Conservation (phyloP, 2,797 vertebrate species). For the Malacoctenus gilli region DNA sequence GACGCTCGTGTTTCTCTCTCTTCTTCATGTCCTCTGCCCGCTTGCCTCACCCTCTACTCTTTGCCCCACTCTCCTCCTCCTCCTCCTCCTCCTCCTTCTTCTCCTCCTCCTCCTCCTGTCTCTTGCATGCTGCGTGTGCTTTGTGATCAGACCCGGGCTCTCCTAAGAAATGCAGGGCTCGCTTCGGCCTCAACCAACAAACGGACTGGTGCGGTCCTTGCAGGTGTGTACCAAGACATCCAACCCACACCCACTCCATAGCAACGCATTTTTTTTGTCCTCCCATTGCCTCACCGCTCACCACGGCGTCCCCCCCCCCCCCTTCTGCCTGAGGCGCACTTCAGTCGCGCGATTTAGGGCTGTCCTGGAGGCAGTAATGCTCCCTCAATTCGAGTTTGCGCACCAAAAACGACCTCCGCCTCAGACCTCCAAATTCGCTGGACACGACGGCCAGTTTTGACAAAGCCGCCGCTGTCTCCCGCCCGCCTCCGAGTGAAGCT, state of each 20-base stretch:
- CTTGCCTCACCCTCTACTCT: slow-evolving; percentile 27
- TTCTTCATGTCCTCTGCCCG: slow-evolving; percentile 31
- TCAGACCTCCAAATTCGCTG: no score
- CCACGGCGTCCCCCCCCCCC: slow-evolving; percentile 6
- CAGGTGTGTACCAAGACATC: slow-evolving; percentile 92
- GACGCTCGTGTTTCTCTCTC: slow-evolving; percentile 42
- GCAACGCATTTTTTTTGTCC: slow-evolving; percentile 10
- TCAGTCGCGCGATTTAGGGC: no score
- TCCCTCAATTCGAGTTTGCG: no score
- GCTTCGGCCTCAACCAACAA: slow-evolving; percentile 99
- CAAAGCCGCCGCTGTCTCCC: not conserved
- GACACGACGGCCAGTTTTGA: no score
- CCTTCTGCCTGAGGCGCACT: slow-evolving; percentile 17
- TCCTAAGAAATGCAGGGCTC: slow-evolving; percentile 99
- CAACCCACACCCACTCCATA: slow-evolving; percentile 35
- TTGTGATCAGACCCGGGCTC: slow-evolving; percentile 96
- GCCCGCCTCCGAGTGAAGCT: slow-evolving; percentile 25
- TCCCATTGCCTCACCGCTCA: no score
- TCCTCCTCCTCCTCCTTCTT: slow-evolving; percentile 15
- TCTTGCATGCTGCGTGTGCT: slow-evolving; percentile 85
- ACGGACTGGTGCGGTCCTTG: slow-evolving; percentile 99
- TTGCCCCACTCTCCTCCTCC: not conserved
- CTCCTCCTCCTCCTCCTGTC: slow-evolving; percentile 39
- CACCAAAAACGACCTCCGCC: no score
- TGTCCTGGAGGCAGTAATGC: no score